A percentile compares a stretch with the other conserved stretches of the same genome.
Evolutionary conservation across 2,888 invertebrate genomes (phyloP).

Genomic region (Chironomus riparius): DNA sequence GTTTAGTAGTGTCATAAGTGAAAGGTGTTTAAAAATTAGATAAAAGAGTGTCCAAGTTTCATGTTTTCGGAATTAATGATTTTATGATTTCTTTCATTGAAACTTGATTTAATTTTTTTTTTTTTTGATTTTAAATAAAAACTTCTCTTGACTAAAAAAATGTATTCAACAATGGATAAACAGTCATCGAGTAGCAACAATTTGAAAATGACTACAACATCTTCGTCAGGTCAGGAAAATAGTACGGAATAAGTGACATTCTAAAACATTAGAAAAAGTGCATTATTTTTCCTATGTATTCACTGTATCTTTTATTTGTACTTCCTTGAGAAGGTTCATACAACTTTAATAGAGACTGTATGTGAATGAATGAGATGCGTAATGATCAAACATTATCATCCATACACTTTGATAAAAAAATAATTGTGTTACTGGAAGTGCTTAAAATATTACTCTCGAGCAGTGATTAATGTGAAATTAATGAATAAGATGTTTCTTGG

Average conservation of each 20-base stretch:
- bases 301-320: no score
- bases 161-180: slow-evolving; percentile 24
- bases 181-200: slow-evolving; percentile 24
- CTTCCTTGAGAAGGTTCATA: neutral
- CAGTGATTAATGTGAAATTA: no score
- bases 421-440: no score
- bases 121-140: no score
- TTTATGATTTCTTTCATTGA: neutral
- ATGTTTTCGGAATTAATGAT: neutral
- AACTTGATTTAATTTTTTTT: neutral
- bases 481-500: no score
- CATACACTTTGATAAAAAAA: no score
- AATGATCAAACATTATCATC: neutral
- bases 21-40: neutral
- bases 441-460: no score
- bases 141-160: neutral
- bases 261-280: neutral
- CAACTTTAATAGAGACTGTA: neutral
- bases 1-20: neutral
- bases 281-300: neutral
- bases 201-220: slow-evolving; percentile 21
- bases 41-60: neutral
- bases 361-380: neutral
- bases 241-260: neutral
- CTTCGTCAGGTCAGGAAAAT: slow-evolving; percentile 7